Percentiles rank a stretch among this genome's conserved stretches.
Evolutionary conservation across 2,113 vertebrate species (phyloP).

Genomic region (Gasterosteus nipponicus): DNA sequence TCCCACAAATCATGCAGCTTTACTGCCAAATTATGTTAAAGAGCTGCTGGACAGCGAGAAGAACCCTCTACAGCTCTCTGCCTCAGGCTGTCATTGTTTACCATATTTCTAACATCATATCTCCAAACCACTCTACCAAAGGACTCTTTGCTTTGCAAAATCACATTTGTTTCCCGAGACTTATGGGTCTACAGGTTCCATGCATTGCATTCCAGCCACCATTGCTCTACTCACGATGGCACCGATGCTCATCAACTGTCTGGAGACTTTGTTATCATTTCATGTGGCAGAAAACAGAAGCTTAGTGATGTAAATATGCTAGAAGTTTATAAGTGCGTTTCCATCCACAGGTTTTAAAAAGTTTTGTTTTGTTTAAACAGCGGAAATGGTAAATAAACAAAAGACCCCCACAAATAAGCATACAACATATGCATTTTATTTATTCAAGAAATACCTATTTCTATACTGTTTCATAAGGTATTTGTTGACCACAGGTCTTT

Average conservation of each 20-base stretch:
- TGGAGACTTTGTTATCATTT: not conserved
- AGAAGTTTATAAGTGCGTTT: not conserved
- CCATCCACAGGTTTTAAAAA: not conserved
- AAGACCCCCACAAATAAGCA: not conserved
- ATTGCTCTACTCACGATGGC: not conserved
- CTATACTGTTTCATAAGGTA: not conserved
- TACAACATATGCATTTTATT: not conserved
- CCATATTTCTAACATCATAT: not conserved
- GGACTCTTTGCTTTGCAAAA: not conserved
- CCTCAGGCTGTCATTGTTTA: too few species aligned
- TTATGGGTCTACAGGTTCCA: too few species aligned
- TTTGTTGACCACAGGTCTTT: not conserved
- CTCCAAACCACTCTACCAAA: not conserved
- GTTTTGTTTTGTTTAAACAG: not conserved
- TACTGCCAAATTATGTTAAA: slow-evolving; percentile 12
- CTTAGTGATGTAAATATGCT: not conserved
- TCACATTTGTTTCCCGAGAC: not conserved
- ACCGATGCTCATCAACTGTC: not conserved
- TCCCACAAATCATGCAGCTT: slow-evolving; percentile 7
- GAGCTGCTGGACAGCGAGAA: not conserved
- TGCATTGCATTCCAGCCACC: not conserved
- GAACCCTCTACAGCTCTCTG: not conserved
- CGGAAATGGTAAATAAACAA: not conserved
- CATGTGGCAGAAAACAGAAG: not conserved
- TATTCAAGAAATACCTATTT: too few species aligned